Evolutionary conservation across 2,888 invertebrate genomes (phyloP).

Genomic region (Terebella lapidaria): DNA sequence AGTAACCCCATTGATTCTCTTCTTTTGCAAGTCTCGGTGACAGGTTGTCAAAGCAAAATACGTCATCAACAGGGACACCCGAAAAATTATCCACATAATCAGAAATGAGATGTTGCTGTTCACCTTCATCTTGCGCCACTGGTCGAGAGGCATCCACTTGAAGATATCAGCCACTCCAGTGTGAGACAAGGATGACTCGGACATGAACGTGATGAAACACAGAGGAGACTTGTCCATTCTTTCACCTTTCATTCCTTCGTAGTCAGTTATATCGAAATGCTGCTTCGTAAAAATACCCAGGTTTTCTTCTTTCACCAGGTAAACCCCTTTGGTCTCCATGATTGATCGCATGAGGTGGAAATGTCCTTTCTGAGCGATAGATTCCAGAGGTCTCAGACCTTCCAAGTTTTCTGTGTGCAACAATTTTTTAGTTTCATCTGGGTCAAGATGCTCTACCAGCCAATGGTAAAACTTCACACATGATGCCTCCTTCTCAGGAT

Average conservation of each 20-base stretch:
- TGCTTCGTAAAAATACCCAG: not conserved
- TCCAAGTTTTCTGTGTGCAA: not conserved
- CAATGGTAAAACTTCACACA: not conserved
- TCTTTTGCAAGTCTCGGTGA: no score
- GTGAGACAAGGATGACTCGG: not conserved
- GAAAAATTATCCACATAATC: not conserved
- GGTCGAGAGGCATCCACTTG: not conserved
- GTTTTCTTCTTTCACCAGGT: conserved; percentile 4
- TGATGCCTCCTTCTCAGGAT: not conserved
- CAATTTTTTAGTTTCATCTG: not conserved
- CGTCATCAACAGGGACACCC: no score
- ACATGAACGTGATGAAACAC: not conserved
- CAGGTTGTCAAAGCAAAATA: no score
- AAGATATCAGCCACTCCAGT: not conserved
- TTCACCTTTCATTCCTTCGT: not conserved
- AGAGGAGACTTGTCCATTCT: not conserved
- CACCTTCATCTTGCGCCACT: not conserved
- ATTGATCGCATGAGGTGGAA: not conserved
- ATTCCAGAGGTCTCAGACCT: conserved; percentile 1
- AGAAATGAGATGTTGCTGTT: not conserved
- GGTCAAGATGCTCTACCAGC: not conserved
- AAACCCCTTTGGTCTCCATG: not conserved
- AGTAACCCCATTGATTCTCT: no score
- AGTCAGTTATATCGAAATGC: conserved; percentile 5
- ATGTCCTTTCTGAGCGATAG: not conserved